Base-by-base conservation (phyloP, 2,113 vertebrate genomes). In the Pedetes capensis region DNA sequence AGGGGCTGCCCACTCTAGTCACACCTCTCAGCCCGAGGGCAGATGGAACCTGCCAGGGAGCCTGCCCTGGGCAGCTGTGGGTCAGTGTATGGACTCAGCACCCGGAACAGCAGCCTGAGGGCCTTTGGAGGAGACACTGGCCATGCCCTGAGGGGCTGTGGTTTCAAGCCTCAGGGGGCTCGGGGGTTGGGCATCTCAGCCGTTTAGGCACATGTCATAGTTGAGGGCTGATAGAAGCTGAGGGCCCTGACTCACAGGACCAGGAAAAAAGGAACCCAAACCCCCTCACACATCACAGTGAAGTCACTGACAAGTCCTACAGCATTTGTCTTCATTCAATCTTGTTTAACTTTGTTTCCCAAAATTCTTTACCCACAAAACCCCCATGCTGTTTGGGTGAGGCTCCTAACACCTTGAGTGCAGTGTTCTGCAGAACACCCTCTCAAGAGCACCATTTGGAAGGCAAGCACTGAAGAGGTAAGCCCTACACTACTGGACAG, bases 201-300 rank as follows among this genome's bases (percentile, higher is more conserved):
- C n/a, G n/a, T n/a, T n/a, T n/a, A n/a, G 25, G 20, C 27, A 9
- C 2, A 42, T 18, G n/a, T 34, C 44, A 39, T 0, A 34, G 51
- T 22, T 7, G 0, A 11, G 29, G 25, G 55, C 32, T 42, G 44
- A 27, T 23, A n/a, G 14, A 49, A 80, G 39, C n/a, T n/a, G n/a
- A 27, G 51, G 17, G 69, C 39, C 4, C 4, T 27, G 84, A 75
- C 23, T n/a, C 42, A 22, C 71, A 39, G 0, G 11, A 20, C 9
- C 6, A 12, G 63, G 32, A 34, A 32, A 0, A 34, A 53, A 51
- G 72, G 25, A 61, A 20, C 22, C 25, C 12, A 39, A 27, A 39
- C 17, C 16, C 44, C 23, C 25, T 9, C 1, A 2, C 0, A 17
- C 0, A 2, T 49, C 68, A 12, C 2, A 4, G 1, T 4, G 42